Base-by-base conservation (phyloP, 2,113 vertebrate species). In the Microtus oregoni region DNA sequence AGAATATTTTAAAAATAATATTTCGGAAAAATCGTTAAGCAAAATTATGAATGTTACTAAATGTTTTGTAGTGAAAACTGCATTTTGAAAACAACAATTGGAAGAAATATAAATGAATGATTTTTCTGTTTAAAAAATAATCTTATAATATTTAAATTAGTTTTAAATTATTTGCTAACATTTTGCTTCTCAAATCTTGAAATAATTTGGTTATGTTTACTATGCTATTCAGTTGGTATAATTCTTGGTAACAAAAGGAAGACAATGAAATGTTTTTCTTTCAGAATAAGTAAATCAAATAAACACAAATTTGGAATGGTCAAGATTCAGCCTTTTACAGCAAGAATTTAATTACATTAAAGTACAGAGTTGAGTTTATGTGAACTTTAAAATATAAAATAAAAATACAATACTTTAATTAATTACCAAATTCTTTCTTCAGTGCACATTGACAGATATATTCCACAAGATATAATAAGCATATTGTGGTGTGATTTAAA, bases 71-170 rank as follows among this genome's bases (percentile, higher is more conserved):
- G 10, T 85, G 22, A 88, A 85, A 92, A 55, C 38, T 52, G 38
- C 10, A 90, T 78, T 95, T 90, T 75, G 13, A 94, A 83, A 77
- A 77, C 5, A 30, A 70, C 3, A 75, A 41, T 72, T 76, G 38
- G 41, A 19, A 44, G 30, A 7, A 44, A 26, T 67, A 63, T 38
- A 11, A 91, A 89, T 90, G 76, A 88, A 91, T 87, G 14, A 32
- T 11, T 92, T 94, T 92, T 41, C 30, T 75, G 65, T 87, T 92
- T 91, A 89, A 83, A 91, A 95, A 95, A 72, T 67, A 91, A 94
- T 38, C 0, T 20, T 20, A 81, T 47, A 89, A 65, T 41, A 73
- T 85, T 76, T 92, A 63, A 52, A 93, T 70, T 58, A 77, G 58
- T 22, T 44, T 88, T 86, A 95, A 90, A 55, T 90, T 87, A 79